Evolutionary conservation across 2,888 invertebrate genomes (phyloP).

Genomic region (Pristionchus maxplancki): DNA sequence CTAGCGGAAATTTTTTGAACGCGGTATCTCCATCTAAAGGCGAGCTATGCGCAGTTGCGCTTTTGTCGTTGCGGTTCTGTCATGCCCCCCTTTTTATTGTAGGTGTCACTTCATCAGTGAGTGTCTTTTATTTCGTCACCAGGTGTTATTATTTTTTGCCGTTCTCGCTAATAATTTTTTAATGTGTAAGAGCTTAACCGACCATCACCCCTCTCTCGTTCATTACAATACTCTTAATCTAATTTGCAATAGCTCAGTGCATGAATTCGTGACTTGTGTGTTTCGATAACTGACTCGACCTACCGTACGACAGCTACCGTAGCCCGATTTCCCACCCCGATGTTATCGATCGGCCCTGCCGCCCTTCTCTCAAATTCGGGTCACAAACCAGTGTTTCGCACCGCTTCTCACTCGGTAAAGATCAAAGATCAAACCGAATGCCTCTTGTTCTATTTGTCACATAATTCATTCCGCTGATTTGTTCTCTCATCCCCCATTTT

Average conservation of each 20-base stretch:
- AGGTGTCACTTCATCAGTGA: background rate
- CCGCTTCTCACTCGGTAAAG: background rate
- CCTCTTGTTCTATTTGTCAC: conserved; percentile 32
- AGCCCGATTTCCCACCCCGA: background rate
- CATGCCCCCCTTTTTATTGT: too few species aligned
- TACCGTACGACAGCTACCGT: conserved; percentile 25
- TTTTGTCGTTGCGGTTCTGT: too few species aligned
- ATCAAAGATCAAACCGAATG: conserved; percentile 42
- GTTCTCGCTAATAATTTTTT: conserved; percentile 13
- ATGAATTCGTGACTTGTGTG: background rate
- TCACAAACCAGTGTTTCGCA: conserved; percentile 24
- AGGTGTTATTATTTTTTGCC: background rate
- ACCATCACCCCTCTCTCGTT: background rate
- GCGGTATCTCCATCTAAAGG: too few species aligned
- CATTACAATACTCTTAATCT: conserved; percentile 42
- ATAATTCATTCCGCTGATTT: conserved; percentile 38
- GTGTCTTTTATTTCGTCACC: background rate
- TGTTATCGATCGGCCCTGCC: background rate
- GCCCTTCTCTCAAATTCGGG: background rate
- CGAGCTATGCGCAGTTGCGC: too few species aligned
- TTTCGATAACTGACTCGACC: conserved; percentile 38
- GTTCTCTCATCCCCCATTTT: background rate
- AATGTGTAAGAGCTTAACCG: conserved; percentile 20
- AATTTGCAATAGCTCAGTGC: conserved; percentile 39
- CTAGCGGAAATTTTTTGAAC: too few species aligned